Evolutionary conservation across 2,797 vertebrate genomes (phyloP).

Genomic region (Threskiornis aethiopicus): DNA sequence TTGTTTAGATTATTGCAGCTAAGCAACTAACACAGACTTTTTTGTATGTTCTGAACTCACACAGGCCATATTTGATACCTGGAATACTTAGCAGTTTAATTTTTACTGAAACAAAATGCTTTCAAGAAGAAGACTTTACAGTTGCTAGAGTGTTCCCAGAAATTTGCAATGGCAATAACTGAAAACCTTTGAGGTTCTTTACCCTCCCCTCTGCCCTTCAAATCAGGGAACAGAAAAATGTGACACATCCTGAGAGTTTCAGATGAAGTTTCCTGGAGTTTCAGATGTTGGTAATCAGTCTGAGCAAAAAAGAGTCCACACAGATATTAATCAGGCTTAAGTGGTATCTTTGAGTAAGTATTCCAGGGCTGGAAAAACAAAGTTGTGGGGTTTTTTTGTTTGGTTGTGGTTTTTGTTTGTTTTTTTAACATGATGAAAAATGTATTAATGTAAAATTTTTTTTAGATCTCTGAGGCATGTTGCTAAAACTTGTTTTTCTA

Average conservation of each 20-base stretch:
- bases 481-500: not conserved
- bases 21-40: not conserved
- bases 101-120: not conserved
- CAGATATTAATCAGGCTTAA: not conserved
- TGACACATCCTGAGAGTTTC: not conserved
- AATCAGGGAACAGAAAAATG: slow-evolving; percentile 1
- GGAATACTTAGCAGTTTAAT: not conserved
- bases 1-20: not conserved
- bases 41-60: not conserved
- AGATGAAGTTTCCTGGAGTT: not conserved
- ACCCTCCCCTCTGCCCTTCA: not conserved
- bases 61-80: not conserved
- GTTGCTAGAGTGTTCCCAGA: not conserved
- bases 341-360: not conserved
- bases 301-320: not conserved
- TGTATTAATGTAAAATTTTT: not conserved
- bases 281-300: not conserved
- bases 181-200: not conserved
- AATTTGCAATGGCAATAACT: not conserved
- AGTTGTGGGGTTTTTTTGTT: not conserved
- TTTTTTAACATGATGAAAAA: not conserved
- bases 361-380: not conserved
- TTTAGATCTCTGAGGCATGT: not conserved
- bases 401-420: not conserved
- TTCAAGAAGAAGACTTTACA: not conserved